Evolutionary conservation across 2,113 vertebrate genomes (phyloP), one percentile per base, ranked within the genome.

Genomic region (Oryzias woworae): DNA sequence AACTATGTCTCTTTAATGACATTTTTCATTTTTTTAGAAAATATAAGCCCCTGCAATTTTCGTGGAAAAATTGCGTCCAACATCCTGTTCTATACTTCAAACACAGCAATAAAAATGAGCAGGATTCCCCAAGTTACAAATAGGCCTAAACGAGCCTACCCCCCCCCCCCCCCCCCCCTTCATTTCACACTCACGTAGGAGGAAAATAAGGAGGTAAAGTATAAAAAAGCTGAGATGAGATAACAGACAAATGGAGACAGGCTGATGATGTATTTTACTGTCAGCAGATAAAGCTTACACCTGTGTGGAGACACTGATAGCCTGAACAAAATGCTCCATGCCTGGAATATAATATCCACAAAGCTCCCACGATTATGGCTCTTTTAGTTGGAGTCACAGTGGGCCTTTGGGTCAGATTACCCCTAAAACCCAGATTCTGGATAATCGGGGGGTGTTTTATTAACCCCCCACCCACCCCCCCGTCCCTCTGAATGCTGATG

Each of bases 391-490:
- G 60, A 80, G 66, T 60, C 80, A 76, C 69, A 70, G 46, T 64
- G 69, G 83, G 77, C 83, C 79, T 88, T 51, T 58, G 67, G 80
- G 61, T 86, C 75, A 68, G 44, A 82, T 87, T 77, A 77, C 75
- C 43, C 58, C 41, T 71, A 44, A 81, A 84, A 75, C 64, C 56
- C 20, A 8, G 61, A 76, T 61, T 76, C 28, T 80, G 68, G 23
- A 54, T 76, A 75, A 76, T 63, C 64, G 60, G 48, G 46, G 10
- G 57, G 66, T 74, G 61, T 75, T 70, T 53, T 60, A 72, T 68
- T 58, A 81, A 66, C 49, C 70, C 68, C 75, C 54, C 66, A 80
- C 20, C 20, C 49, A 67, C 68, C 75, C 26, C 26, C 26, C 26
- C 85, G 71, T 82, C 78, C 83, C 53, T 62, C 63, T 78, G 64